phyloP scores from a whole-genome alignment of 2,797 vertebrate species.

The Gastrophryne carolinensis region DNA sequence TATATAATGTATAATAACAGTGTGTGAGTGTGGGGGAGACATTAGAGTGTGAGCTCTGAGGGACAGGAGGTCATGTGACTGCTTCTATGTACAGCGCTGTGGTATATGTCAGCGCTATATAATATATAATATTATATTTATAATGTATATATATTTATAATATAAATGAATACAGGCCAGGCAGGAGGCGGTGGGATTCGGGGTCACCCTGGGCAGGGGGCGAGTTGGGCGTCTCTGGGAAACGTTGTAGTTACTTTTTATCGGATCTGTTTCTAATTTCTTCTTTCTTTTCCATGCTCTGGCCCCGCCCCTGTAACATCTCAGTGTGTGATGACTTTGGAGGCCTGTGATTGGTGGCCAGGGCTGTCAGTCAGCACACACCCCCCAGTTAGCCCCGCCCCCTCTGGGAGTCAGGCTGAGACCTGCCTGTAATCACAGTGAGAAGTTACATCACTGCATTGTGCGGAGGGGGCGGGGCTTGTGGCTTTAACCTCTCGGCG shows the following conservation, averaged over 20 bases:
- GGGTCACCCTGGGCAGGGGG: too few relatives aligned
- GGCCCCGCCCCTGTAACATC: neutral
- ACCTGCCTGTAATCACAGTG: conserved; percentile 14
- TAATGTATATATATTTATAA: too few relatives aligned
- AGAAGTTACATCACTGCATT: conserved; percentile 29
- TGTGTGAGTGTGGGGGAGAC: too few relatives aligned
- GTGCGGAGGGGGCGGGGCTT: neutral
- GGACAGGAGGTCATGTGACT: too few relatives aligned
- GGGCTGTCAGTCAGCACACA: conserved; percentile 20
- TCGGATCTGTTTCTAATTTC: neutral
- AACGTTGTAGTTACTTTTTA: neutral
- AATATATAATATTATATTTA: too few relatives aligned
- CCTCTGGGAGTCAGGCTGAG: neutral
- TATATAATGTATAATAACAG: too few relatives aligned
- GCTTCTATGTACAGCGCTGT: too few relatives aligned
- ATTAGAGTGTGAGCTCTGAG: too few relatives aligned
- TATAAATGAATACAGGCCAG: too few relatives aligned
- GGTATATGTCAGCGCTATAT: too few relatives aligned
- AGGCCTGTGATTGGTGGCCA: neutral
- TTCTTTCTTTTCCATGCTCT: neutral
- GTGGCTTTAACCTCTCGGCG: neutral
- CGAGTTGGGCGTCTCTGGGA: too few relatives aligned
- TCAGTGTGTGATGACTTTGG: conserved; percentile 12
- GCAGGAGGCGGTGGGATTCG: too few relatives aligned
- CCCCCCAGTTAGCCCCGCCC: neutral